phyloP scores from a whole-genome alignment of 2,113 vertebrate species.

The Pteropus alecto region DNA sequence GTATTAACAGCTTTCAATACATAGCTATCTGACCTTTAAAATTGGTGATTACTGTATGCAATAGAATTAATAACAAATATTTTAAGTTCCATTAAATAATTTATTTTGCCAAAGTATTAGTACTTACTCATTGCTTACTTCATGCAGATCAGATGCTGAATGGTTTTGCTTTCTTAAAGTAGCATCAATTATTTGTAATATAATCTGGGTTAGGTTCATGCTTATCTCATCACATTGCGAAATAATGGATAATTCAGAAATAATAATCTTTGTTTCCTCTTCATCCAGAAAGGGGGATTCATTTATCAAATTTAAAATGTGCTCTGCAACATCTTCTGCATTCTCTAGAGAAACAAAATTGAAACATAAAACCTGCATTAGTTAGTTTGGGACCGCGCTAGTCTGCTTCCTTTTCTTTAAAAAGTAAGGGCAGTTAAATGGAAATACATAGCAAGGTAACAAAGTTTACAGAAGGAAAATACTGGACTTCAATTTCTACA shows the following conservation, averaged over 20 bases:
- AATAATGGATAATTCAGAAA: conserved; percentile 76
- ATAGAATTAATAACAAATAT: not conserved
- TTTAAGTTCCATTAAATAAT: not conserved
- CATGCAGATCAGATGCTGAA: conserved; percentile 45
- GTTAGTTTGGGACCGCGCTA: not conserved
- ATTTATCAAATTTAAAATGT: conserved; percentile 79
- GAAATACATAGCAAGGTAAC: not conserved
- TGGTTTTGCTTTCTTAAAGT: conserved; percentile 64
- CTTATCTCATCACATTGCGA: conserved; percentile 69
- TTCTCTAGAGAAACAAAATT: conserved; percentile 76
- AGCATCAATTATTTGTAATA: conserved; percentile 69
- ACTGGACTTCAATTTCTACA: conserved; percentile 12
- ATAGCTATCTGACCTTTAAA: conserved; percentile 1
- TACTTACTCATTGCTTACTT: conserved; percentile 79
- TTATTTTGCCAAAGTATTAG: not conserved
- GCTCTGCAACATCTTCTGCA: conserved; percentile 73
- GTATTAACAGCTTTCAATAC: not conserved
- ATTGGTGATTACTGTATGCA: not conserved
- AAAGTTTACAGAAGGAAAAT: not conserved
- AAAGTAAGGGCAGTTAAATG: not conserved
- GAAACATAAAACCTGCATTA: not conserved
- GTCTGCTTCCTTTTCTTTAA: not conserved
- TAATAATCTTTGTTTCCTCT: conserved; percentile 77
- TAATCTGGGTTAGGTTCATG: conserved; percentile 55
- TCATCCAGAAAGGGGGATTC: not conserved